Evolutionary conservation across 2,113 vertebrate genomes (phyloP), one percentile per base, ranked within the genome.

Genomic region (Pelvicachromis taeniatus): DNA sequence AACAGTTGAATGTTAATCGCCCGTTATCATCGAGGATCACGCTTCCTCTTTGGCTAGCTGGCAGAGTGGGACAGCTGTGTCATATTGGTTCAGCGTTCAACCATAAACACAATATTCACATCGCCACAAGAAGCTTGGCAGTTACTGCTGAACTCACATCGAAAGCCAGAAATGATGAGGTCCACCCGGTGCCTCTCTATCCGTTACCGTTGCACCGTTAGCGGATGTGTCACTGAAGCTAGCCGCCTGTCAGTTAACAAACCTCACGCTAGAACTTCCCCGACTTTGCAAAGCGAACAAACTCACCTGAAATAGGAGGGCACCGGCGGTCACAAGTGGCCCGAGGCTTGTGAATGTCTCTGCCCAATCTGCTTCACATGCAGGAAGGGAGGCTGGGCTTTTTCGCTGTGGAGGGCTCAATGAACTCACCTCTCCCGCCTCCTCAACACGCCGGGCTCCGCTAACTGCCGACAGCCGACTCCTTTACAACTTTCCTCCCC

Each of bases 251-350:
- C 40, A 63, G 8, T 59, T 48, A 1, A 29, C n/a, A 55, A 26
- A 87, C 17, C 1, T 40, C 31, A 7, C 5, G 0, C 2, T 16
- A 35, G 50, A 82, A 92, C 86, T 88, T 91, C 45, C 12, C 6
- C 10, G 11, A 12, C 10, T 6, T 50, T 23, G 5, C 31, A 77
- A 2, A 79, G 2, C 8, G 59, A 68, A n/a, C 7, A 77, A 87
- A 91, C 91, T 91, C 53, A 95, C 94, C 92, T 89, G 86, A 78
- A 93, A 92, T 80, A 31, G 77, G 77, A 85, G 77, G 81, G 88
- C 48, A 31, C 21, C 83, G 9, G 80, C 14, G 84, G 26, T 85
- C 75, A 87, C 85, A 80, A 89, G 88, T 83, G 65, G 35, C 12
- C 75, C 12, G 85, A 61, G 73, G 86, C 70, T 17, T 65, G 61